Conservation (phyloP, 1,140 invertebrate genomes). For the Tetramorium simillimum region DNA sequence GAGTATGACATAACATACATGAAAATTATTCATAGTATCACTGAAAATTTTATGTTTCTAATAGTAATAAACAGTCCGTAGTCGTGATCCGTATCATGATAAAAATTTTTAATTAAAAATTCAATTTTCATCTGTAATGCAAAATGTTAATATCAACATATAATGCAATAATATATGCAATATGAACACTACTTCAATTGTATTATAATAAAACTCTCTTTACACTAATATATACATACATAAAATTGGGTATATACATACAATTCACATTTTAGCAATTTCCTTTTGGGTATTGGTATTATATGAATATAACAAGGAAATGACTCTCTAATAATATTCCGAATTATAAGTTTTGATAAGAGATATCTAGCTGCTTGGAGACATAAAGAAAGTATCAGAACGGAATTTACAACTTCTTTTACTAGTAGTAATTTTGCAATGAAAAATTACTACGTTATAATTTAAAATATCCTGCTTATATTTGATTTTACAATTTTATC, state of each 20-base stretch:
- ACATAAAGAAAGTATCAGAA: not conserved
- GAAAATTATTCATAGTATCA: not conserved
- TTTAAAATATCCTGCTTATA: not conserved
- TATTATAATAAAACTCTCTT: constrained; percentile 66
- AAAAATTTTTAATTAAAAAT: constrained; percentile 9
- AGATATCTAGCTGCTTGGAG: not conserved
- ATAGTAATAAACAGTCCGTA: not conserved
- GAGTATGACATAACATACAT: not conserved
- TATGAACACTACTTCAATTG: constrained; percentile 61
- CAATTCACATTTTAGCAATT: constrained; percentile 36
- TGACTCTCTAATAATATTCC: not conserved
- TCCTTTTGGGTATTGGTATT: not conserved
- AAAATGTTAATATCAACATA: constrained; percentile 44
- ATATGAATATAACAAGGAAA: not conserved
- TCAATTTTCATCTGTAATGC: constrained; percentile 18
- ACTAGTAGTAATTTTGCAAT: constrained; percentile 4
- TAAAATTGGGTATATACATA: constrained; percentile 51
- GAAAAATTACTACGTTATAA: not conserved
- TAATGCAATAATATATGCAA: constrained; percentile 60
- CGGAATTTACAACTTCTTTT: not conserved
- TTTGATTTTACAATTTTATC: not conserved
- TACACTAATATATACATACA: constrained; percentile 71
- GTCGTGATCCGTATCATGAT: not conserved
- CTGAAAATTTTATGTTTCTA: not conserved
- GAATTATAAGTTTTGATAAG: constrained; percentile 14